Evolutionary conservation across 1,140 invertebrate genomes (phyloP), one percentile per base, ranked within the genome.

Genomic region (Drosophila ambigua): DNA sequence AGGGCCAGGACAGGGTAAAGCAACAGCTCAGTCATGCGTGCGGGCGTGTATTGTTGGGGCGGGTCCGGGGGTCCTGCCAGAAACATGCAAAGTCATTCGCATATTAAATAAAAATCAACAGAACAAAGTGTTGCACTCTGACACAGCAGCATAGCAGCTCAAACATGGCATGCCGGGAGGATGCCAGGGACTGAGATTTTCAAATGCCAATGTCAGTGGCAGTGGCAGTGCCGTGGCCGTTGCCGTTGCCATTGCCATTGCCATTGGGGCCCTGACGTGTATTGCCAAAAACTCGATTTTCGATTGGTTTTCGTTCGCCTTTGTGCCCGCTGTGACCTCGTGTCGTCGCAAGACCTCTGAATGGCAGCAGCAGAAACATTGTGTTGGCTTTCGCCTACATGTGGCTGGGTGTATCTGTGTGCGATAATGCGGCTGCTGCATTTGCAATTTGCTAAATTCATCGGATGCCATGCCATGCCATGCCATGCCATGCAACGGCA

Each of bases 241-340:
- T 62, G 64, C 43, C 72, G 77, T 16, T 67, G 66, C 63, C 66
- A 69, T 5, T 77, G 72, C 54, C 78, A 74, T 66, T 69, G 59
- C 61, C 64, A 69, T 64, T 43, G 79, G 63, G 51, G 13, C 35
- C 51, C 55, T 53, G 71, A 55, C 39, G 67, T 66, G 67, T 71
- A 60, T 78, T 81, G 54, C 74, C 79, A 84, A 84, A 75, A 81
- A 84, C 76, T 81, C 77, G 79, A 87, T 81, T 77, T 84, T 81
- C 82, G 61, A 75, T 85, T 62, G 81, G 39, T 69, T 80, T 64
- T 65, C 49, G 72, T 44, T 41, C 43, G 63, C 72, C 53, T 68
- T 72, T 75, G 39, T 71, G 67, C 48, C 43, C 45, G 39, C 16
- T 24, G 44, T 74, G 53, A 66, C 72, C 71, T 74, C 60, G 59